These are phyloP conservation scores for Holcopasites calliopsidis DNA, from an alignment of 1,140 invertebrate genomes.

Conservation along the genomic window DNA sequence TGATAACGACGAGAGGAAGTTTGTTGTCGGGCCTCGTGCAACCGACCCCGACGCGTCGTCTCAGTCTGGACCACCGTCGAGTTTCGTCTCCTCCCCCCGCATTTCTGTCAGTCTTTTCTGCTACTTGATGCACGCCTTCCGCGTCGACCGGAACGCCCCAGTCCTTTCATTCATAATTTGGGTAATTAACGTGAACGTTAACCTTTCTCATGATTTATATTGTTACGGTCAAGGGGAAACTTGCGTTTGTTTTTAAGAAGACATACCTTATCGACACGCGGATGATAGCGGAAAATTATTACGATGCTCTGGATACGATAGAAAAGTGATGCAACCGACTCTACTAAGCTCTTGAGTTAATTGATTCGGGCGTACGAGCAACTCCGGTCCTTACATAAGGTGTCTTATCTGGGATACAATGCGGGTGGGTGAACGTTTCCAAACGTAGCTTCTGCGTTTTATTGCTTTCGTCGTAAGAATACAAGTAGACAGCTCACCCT, in stretches of 20 bases:
- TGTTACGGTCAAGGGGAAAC: not conserved
- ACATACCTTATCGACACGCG: too few relatives aligned
- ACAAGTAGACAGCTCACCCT: too few relatives aligned
- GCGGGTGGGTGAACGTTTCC: too few relatives aligned
- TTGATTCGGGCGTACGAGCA: too few relatives aligned
- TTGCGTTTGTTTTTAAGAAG: not conserved
- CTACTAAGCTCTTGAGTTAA: too few relatives aligned
- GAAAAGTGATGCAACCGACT: too few relatives aligned
- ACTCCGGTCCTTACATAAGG: too few relatives aligned
- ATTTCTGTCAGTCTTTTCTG: not conserved
- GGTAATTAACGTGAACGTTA: constrained; percentile 35
- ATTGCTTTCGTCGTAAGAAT: too few relatives aligned
- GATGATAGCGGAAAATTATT: too few relatives aligned
- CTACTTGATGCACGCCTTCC: not conserved
- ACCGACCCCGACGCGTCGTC: constrained; percentile 33
- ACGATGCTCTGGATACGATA: too few relatives aligned
- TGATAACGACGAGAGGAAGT: constrained; percentile 74
- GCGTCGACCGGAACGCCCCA: not conserved
- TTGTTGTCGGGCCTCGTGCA: constrained; percentile 54
- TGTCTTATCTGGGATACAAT: too few relatives aligned
- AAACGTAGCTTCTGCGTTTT: too few relatives aligned
- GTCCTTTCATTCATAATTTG: constrained; percentile 36
- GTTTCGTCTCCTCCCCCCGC: constrained; percentile 15
- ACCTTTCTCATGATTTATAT: constrained; percentile 35
- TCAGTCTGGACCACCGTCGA: constrained; percentile 16